phyloP scores from a whole-genome alignment of 2,113 vertebrate species.

The Sebastes fasciatus region DNA sequence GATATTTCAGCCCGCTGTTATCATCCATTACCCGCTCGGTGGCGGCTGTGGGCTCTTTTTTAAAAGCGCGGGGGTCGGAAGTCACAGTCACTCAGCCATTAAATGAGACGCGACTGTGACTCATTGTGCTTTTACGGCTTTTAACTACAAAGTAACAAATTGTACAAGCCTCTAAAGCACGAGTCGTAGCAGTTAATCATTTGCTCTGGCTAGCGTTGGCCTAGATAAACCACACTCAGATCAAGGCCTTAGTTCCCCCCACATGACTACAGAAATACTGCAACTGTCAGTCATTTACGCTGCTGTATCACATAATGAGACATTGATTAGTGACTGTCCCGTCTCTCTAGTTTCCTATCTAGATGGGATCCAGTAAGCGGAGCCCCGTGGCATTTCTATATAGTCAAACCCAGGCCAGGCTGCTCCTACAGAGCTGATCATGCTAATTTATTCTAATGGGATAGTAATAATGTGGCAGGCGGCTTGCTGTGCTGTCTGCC shows the following conservation, averaged over 20 bases:
- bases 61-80: slow-evolving; percentile 40
- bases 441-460: slow-evolving; percentile 78
- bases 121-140: slow-evolving; percentile 59
- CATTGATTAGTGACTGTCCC: slow-evolving; percentile 60
- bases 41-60: slow-evolving; percentile 19
- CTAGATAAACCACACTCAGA: slow-evolving; percentile 44
- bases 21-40: slow-evolving; percentile 32
- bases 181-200: slow-evolving; percentile 63
- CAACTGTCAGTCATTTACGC: slow-evolving; percentile 37
- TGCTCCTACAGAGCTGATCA: slow-evolving; percentile 48
- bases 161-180: slow-evolving; percentile 39
- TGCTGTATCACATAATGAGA: slow-evolving; percentile 59
- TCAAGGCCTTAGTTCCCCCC: slow-evolving; percentile 15
- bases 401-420: slow-evolving; percentile 44
- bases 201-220: slow-evolving; percentile 38
- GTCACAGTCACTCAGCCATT: slow-evolving; percentile 49
- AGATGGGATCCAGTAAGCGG: slow-evolving; percentile 41
- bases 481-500: slow-evolving; percentile 63
- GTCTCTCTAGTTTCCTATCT: slow-evolving; percentile 35
- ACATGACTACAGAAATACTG: slow-evolving; percentile 21
- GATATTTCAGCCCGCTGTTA: slow-evolving; percentile 32
- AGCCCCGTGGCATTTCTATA: slow-evolving; percentile 49
- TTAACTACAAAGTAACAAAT: slow-evolving; percentile 60
- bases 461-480: slow-evolving; percentile 71
- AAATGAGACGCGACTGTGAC: slow-evolving; percentile 50